Conservation (phyloP, 2,113 vertebrate species). For the Rhabdomys dilectus region DNA sequence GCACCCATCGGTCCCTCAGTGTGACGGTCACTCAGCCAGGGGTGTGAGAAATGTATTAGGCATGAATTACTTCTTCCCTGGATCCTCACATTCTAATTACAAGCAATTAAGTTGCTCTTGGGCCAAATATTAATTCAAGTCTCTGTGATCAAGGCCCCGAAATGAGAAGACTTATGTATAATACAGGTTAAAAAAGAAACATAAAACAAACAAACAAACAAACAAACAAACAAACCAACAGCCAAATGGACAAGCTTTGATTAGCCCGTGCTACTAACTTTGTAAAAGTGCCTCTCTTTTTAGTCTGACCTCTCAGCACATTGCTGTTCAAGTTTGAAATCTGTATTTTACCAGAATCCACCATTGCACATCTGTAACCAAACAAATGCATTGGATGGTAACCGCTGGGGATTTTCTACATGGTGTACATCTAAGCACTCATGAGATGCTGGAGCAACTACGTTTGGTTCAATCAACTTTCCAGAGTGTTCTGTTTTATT, state of each 20-base stretch:
- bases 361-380: neutral
- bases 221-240: neutral
- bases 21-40: slow-evolving; percentile 61
- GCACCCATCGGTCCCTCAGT: slow-evolving; percentile 78
- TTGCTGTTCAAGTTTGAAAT: neutral
- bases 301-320: neutral
- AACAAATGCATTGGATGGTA: neutral
- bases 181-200: neutral
- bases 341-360: neutral
- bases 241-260: slow-evolving; percentile 7
- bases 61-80: slow-evolving; percentile 6
- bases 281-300: neutral
- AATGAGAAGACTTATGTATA: slow-evolving; percentile 54
- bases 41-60: slow-evolving; percentile 67
- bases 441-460: neutral
- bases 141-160: slow-evolving; percentile 50
- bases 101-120: slow-evolving; percentile 73
- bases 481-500: neutral
- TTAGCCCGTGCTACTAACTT: neutral
- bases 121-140: slow-evolving; percentile 78
- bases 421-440: neutral
- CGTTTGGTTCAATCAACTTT: neutral
- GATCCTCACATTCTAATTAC: slow-evolving; percentile 63
- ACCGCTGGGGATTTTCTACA: neutral
- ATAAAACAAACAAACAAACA: neutral